Evolutionary conservation across 2,797 vertebrate genomes (phyloP).

Genomic region (Macropodus opercularis): DNA sequence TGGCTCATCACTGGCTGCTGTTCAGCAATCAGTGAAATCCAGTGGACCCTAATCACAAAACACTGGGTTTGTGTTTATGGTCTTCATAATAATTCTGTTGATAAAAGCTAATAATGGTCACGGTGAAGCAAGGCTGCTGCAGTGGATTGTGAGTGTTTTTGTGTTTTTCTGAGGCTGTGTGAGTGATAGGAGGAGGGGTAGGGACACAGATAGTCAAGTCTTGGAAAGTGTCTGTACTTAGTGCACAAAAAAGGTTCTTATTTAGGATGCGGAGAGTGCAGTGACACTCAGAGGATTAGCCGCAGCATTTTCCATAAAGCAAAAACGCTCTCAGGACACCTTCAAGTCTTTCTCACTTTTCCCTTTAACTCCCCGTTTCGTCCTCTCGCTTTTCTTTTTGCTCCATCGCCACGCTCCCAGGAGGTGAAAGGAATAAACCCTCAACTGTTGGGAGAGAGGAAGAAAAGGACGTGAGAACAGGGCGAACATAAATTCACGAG

Average conservation of each 20-base stretch:
- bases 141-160: slow-evolving; percentile 25
- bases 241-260: slow-evolving; percentile 46
- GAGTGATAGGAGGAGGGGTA: neutral
- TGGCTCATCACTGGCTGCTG: slow-evolving; percentile 60
- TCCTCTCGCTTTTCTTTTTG: slow-evolving; percentile 59
- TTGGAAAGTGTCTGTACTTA: slow-evolving; percentile 48
- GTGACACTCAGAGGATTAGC: slow-evolving; percentile 73
- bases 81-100: slow-evolving; percentile 48
- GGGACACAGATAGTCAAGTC: slow-evolving; percentile 26
- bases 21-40: slow-evolving; percentile 52
- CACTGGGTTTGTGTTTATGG: slow-evolving; percentile 14
- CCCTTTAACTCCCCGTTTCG: slow-evolving; percentile 56
- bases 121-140: slow-evolving; percentile 34
- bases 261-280: slow-evolving; percentile 64
- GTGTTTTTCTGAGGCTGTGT: slow-evolving; percentile 10
- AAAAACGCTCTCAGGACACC: slow-evolving; percentile 66
- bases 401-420: slow-evolving; percentile 55
- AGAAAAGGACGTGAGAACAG: slow-evolving; percentile 60
- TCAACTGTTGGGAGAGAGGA: slow-evolving; percentile 44
- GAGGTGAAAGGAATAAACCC: slow-evolving; percentile 64
- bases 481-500: slow-evolving; percentile 59
- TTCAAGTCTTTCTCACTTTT: slow-evolving; percentile 69
- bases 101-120: slow-evolving; percentile 48
- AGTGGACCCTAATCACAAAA: slow-evolving; percentile 45
- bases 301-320: slow-evolving; percentile 56